Base-by-base conservation (phyloP, 2,797 vertebrate genomes). In the Sarcophilus harrisii region DNA sequence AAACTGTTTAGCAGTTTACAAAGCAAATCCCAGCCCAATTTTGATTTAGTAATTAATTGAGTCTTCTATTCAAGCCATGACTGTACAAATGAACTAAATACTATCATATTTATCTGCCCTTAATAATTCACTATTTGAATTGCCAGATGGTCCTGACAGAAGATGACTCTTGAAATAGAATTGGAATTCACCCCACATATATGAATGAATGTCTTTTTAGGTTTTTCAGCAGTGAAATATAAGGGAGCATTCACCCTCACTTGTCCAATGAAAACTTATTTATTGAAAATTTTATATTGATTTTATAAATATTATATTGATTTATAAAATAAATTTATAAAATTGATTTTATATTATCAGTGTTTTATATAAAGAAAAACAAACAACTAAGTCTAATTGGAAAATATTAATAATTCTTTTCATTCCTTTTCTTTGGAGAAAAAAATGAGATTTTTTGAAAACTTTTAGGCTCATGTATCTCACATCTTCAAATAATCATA, bases 41-140 rank as follows among this genome's bases (percentile, higher is more conserved):
- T 96, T 96, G 94, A 73, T 92, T 97, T 96, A 94, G 93, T 97
- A 97, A 98, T 98, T 98, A 98, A 98, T 93, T 95, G 96, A 95
- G 93, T 90, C 96, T 97, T 97, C 95, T 58, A 62, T 91, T 95
- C 92, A 54, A 94, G 96, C 93, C 95, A 62, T 81, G 96, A 14
- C 21, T 90, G 55, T 93, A 96, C 89, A 81, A 60, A 95, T 94
- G 96, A 93, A 96, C 92, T 91, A 57, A 96, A 59, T 60, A 30
- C 58, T 93, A 57, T 94, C 66, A 18, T 92, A 93, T 73, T 93
- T 96, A 95, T 94, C 73, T 60, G 90, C 94, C 96, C 96, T 96
- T 95, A 54, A 94, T 96, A 96, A 94, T 87, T 97, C 92, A 96
- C 62, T 29, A 91, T 93, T 97, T 87, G 66, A 97, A 92, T 87